phyloP scores from a whole-genome alignment of 2,113 vertebrate species.

The Podocnemis expansa region DNA sequence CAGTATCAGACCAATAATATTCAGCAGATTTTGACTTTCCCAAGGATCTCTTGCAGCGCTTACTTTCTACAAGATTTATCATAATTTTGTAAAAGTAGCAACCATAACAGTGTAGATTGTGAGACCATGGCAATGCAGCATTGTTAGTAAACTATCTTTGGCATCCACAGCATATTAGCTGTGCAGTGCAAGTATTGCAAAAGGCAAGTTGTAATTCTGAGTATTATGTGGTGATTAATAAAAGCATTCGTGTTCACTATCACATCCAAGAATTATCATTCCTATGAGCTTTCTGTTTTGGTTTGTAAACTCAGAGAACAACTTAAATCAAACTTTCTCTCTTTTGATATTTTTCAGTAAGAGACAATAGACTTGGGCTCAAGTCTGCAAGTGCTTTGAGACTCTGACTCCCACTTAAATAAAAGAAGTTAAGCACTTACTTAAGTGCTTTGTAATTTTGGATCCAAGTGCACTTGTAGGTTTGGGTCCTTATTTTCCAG shows the following conservation, averaged over 20 bases:
- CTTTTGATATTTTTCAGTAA: background rate
- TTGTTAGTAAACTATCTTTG: background rate
- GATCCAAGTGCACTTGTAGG: no score
- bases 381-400: no score
- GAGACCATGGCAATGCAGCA: background rate
- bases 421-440: no score
- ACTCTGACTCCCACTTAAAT: no score
- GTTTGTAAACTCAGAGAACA: background rate
- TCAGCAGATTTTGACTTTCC: no score
- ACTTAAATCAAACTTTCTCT: background rate
- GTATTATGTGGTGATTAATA: background rate
- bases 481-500: no score
- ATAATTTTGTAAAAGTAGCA: no score
- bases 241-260: background rate
- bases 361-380: no score
- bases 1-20: no score
- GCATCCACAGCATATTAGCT: background rate
- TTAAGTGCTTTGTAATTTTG: no score
- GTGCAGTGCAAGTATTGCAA: background rate
- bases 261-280: background rate
- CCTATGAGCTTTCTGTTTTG: background rate
- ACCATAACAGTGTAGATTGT: background rate
- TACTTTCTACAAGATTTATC: no score
- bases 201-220: background rate
- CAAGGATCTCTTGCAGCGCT: no score